phyloP scores from a whole-genome alignment of 1,140 invertebrate genomes.

The Drosophila parabipectinata region DNA sequence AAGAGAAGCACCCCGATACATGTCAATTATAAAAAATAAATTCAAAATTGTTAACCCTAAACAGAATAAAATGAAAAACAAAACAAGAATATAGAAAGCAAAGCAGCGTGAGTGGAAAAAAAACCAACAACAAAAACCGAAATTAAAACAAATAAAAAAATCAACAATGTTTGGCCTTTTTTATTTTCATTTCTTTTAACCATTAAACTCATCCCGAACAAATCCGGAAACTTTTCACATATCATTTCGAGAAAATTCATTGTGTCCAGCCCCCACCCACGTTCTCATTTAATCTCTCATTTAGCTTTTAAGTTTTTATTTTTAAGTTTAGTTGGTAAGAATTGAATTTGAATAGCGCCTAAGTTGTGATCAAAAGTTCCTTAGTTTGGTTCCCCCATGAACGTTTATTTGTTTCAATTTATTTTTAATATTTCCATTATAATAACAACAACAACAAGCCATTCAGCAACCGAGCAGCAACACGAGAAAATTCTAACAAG shows the following conservation, averaged over 20 bases:
- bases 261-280: slow-evolving; percentile 19
- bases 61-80: slow-evolving; percentile 14
- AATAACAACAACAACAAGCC: slow-evolving; percentile 49
- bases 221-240: slow-evolving; percentile 21
- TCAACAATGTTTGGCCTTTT: slow-evolving; percentile 61
- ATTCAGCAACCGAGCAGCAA: slow-evolving; percentile 62
- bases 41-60: slow-evolving; percentile 20
- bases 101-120: slow-evolving; percentile 42
- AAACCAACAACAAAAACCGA: slow-evolving; percentile 22
- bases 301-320: slow-evolving; percentile 7
- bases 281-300: not conserved
- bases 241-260: slow-evolving; percentile 42
- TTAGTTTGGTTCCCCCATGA: slow-evolving; percentile 75
- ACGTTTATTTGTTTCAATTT: slow-evolving; percentile 63
- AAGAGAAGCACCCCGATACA: slow-evolving; percentile 13
- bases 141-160: slow-evolving; percentile 57
- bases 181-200: slow-evolving; percentile 27
- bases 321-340: slow-evolving; percentile 55
- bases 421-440: slow-evolving; percentile 53
- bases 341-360: slow-evolving; percentile 57
- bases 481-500: slow-evolving; percentile 70
- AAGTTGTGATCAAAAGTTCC: slow-evolving; percentile 83
- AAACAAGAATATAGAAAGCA: not conserved
- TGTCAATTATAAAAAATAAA: slow-evolving; percentile 35
- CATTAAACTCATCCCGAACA: slow-evolving; percentile 13